Conservation (phyloP, 2,113 vertebrate genomes). For the Dicaeum eximium region DNA sequence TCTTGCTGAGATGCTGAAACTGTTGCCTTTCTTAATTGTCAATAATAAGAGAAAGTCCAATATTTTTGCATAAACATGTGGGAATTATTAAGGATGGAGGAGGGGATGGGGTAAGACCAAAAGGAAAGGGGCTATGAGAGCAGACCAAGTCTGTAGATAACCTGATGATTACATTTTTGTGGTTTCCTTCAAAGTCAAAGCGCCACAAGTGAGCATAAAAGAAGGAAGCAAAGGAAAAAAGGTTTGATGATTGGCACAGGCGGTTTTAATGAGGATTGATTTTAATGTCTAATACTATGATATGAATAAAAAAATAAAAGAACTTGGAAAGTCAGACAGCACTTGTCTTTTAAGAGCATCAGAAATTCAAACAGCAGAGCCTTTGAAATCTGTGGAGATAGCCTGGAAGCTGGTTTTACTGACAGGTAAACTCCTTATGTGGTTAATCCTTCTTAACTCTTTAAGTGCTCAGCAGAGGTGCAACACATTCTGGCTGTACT, state of each 20-base stretch:
- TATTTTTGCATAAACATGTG: slow-evolving; percentile 72
- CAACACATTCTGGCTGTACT: background rate
- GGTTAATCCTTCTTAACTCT: slow-evolving; percentile 17
- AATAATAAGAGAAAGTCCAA: background rate
- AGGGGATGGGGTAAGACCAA: background rate
- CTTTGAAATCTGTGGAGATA: background rate
- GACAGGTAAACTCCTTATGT: slow-evolving; percentile 17
- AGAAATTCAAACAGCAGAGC: slow-evolving; percentile 13
- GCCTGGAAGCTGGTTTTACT: background rate
- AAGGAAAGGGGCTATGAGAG: slow-evolving; percentile 23
- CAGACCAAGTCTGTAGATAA: slow-evolving; percentile 78
- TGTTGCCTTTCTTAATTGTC: slow-evolving; percentile 5
- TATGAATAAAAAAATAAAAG: background rate
- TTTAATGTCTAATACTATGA: background rate
- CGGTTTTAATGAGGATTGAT: slow-evolving; percentile 33
- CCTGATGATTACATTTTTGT: slow-evolving; percentile 80
- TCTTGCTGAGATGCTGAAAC: background rate
- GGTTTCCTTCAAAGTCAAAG: slow-evolving; percentile 82
- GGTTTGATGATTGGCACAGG: slow-evolving; percentile 28
- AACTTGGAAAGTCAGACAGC: background rate
- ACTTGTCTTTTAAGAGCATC: background rate
- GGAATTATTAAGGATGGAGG: slow-evolving; percentile 65
- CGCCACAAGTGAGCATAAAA: slow-evolving; percentile 52
- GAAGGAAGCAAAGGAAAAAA: slow-evolving; percentile 40
- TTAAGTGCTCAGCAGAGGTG: background rate